Conservation (phyloP, 2,797 vertebrate species). For the Saxicola maurus region DNA sequence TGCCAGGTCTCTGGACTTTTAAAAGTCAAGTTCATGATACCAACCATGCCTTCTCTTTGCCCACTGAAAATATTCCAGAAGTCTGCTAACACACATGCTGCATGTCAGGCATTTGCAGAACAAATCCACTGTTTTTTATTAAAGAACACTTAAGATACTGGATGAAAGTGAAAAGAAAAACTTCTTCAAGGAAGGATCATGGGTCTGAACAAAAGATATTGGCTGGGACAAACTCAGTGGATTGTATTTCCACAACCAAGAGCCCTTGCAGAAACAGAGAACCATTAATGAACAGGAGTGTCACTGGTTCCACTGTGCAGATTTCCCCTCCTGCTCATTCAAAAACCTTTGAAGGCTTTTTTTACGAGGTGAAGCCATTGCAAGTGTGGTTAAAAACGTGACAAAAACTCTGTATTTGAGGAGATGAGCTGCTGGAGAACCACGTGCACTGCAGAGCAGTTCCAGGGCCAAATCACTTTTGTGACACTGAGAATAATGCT, state of each 20-base stretch:
- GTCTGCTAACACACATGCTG: not conserved
- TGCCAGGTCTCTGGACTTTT: not conserved
- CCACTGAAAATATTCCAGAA: not conserved
- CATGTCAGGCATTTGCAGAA: not conserved
- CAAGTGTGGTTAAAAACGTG: not conserved
- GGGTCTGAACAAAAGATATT: not conserved
- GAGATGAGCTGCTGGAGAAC: not conserved
- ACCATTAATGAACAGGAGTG: not conserved
- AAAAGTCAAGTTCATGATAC: not conserved
- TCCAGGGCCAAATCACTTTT: rapidly evolving
- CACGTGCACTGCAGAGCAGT: not conserved
- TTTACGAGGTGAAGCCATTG: not conserved
- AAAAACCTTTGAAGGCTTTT: not conserved
- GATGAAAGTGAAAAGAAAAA: not conserved
- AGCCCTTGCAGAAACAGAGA: not conserved
- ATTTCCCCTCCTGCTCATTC: not conserved
- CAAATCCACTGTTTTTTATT: not conserved
- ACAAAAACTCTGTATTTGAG: not conserved
- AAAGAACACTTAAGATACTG: rapidly evolving
- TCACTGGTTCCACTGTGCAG: rapidly evolving
- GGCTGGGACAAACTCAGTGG: not conserved
- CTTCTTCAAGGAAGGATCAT: not conserved
- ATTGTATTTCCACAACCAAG: not conserved
- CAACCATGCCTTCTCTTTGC: rapidly evolving
- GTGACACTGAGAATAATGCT: rapidly evolving